phyloP scores from a whole-genome alignment of 1,140 invertebrate genomes.

The Gonatopus flavifemur region DNA sequence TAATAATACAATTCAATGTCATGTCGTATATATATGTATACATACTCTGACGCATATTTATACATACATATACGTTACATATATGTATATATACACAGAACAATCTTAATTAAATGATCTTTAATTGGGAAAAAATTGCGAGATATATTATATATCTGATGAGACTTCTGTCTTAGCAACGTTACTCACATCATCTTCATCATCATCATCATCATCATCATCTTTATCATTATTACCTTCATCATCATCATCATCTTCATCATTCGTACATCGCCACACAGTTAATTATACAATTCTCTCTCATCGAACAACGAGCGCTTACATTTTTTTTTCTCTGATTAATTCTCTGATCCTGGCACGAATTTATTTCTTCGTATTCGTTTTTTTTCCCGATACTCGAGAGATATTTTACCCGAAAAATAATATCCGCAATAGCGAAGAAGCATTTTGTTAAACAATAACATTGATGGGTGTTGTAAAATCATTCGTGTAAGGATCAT shows the following conservation, averaged over 20 bases:
- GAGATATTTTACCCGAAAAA: no score
- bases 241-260: conserved; percentile 2
- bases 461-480: no score
- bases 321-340: conserved; percentile 4
- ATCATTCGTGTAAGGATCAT: no score
- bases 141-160: conserved; percentile 33
- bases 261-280: background rate
- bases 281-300: background rate
- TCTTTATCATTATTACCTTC: background rate
- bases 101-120: conserved; percentile 43
- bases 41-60: no score
- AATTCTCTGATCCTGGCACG: background rate
- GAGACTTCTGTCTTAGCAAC: conserved; percentile 6
- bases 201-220: background rate
- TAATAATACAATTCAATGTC: conserved; percentile 49
- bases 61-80: no score
- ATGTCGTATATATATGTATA: conserved; percentile 47
- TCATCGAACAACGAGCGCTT: conserved; percentile 30
- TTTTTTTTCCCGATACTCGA: no score
- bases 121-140: conserved; percentile 42
- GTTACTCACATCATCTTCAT: conserved; percentile 2
- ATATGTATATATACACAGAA: conserved; percentile 48
- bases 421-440: no score
- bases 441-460: no score
- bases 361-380: background rate